Conservation (phyloP, 2,113 vertebrate genomes). For the Caloenas nicobarica region DNA sequence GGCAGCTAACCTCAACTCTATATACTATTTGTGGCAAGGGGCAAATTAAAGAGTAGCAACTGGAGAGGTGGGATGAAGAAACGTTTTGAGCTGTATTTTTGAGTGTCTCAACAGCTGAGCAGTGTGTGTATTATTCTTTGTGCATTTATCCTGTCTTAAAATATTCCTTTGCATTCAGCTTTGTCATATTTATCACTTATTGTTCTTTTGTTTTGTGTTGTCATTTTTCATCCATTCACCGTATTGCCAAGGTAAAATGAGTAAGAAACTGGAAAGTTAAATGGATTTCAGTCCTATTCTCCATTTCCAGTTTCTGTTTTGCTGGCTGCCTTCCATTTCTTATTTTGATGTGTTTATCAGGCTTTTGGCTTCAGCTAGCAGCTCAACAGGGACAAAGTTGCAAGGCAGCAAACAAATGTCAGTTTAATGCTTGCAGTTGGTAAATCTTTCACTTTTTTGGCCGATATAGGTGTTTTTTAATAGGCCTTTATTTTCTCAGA, state of each 20-base stretch:
- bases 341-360: conserved; percentile 51
- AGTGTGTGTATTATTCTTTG: neutral
- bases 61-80: neutral
- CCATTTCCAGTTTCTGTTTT: neutral
- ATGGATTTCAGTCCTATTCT: neutral
- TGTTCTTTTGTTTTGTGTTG: neutral
- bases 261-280: neutral
- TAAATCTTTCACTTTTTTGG: conserved; percentile 5
- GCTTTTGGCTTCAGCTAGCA: conserved; percentile 30
- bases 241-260: conserved; percentile 9
- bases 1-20: too few species aligned
- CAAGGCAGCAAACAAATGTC: conserved; percentile 27
- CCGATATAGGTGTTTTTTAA: neutral
- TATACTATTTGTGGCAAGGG: neutral
- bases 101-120: neutral
- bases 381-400: conserved; percentile 10
- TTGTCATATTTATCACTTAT: neutral
- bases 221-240: neutral
- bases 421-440: conserved; percentile 4
- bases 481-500: neutral
- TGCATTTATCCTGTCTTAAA: neutral
- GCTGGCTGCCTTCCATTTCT: conserved; percentile 19
- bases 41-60: neutral
- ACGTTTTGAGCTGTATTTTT: neutral
- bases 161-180: neutral